phyloP scores from a whole-genome alignment of 2,113 vertebrate species.

The Steatornis caripensis region DNA sequence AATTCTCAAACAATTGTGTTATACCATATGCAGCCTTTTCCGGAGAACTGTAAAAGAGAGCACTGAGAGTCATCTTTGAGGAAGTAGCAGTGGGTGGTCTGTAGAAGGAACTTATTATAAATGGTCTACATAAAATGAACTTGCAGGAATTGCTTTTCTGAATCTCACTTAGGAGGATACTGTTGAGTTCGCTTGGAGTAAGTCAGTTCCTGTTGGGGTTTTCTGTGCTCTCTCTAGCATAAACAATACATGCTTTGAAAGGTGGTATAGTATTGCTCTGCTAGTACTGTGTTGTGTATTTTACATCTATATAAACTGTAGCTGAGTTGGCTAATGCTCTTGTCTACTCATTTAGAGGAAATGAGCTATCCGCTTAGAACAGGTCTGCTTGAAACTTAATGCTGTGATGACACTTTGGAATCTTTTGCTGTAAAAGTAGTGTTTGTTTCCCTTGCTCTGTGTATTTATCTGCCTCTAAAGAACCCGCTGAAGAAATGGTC shows the following conservation, averaged over 20 bases:
- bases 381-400: neutral
- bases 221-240: neutral
- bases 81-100: conserved; percentile 41
- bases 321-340: neutral
- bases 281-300: neutral
- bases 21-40: neutral
- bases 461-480: neutral
- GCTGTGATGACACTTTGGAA: neutral
- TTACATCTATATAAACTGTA: neutral
- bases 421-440: neutral
- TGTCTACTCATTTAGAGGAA: neutral
- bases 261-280: neutral
- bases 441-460: neutral
- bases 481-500: neutral
- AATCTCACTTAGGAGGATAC: neutral
- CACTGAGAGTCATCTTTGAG: conserved; percentile 1
- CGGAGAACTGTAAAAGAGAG: neutral
- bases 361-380: neutral
- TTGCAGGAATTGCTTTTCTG: neutral
- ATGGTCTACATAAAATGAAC: neutral
- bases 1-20: neutral
- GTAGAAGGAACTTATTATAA: neutral
- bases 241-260: neutral
- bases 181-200: neutral
- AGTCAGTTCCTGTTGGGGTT: neutral